These are phyloP conservation scores for Darevskia mixta DNA, from an alignment of 2,797 vertebrate genomes.

Conservation along the genomic window DNA sequence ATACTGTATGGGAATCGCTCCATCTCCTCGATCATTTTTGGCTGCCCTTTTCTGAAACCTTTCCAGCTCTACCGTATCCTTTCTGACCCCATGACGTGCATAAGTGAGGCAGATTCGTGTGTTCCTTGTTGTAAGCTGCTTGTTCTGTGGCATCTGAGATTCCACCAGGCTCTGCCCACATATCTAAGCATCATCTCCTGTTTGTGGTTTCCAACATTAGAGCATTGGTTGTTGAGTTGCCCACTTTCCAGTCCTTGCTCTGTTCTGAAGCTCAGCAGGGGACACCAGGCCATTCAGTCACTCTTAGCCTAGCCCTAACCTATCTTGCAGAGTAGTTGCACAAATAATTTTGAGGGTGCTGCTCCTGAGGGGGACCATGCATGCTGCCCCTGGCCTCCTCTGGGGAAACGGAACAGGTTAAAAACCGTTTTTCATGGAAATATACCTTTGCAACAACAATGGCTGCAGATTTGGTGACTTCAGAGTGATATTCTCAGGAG, in stretches of 20 bases:
- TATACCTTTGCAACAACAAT: not conserved
- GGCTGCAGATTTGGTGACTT: not conserved
- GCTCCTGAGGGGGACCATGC: not conserved
- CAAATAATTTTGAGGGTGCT: not conserved
- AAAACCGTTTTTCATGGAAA: not conserved
- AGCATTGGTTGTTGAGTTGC: not conserved
- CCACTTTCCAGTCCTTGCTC: not conserved
- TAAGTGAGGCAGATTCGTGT: not conserved
- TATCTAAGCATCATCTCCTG: not conserved
- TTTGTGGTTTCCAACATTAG: not conserved
- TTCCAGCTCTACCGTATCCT: too few relatives aligned
- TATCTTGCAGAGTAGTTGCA: not conserved
- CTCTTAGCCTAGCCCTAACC: not conserved
- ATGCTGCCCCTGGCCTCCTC: not conserved
- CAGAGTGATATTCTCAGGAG: not conserved
- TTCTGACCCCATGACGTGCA: not conserved
- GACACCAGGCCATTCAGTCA: too few relatives aligned
- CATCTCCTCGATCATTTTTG: too few relatives aligned
- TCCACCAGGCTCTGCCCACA: not conserved
- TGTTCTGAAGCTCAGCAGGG: too few relatives aligned
- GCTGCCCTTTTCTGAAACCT: too few relatives aligned
- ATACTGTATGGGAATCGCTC: too few relatives aligned
- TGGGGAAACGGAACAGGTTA: not conserved
- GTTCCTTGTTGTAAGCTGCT: not conserved
- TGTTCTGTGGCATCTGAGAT: not conserved